Base-by-base conservation (phyloP, 2,888 invertebrate species). In the Nomada flava region DNA sequence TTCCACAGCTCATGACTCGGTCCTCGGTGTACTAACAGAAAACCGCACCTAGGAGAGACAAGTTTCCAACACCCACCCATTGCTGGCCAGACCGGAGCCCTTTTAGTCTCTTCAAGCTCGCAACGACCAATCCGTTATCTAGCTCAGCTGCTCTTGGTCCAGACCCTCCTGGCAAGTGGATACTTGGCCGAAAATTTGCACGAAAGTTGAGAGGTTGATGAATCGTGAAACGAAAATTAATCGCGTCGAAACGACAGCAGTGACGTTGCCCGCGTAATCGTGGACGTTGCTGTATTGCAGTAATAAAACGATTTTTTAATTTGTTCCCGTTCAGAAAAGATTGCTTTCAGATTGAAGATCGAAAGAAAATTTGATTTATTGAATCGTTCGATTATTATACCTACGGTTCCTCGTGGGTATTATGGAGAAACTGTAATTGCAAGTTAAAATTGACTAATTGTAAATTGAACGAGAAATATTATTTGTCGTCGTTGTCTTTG, bases 1-100 rank as follows among this genome's bases (percentile, higher is more conserved):
- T 82, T 78, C 71, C 69, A 29, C 78, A 73, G 76, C 62, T 79
- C 53, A 69, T 80, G 75, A 68, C 78, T 68, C 69, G 69, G 82
- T 79, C 84, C 83, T 82, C 62, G 75, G 86, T 69, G 79, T 80
- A 82, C 80, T 85, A 72, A 82, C 77, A 78, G 86, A 87, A 87
- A 91, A 91, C 90, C 87, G 76, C 87, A 90, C 87, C 88, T 73
- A 84, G 83, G 79, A 84, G 86, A 79, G 84, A 82, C 86, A 90
- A 90, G 86, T 90, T 89, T 86, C 82, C 82, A 87, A 90, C 84
- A 76, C 62, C 64, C 71, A 20, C 36, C 79, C 67, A 23, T 85
- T 82, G 79, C 76, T 76, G 81, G 76, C 79, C 79, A 75, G 79
- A 65, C 74, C 62, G 59, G 79, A 86, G 83, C 81, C 82, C 82